Evolutionary conservation across 92 coral and sea anemone genomes (phyloP), one percentile per base, ranked within the genome.

Genomic region (Micromussa lordhowensis): DNA sequence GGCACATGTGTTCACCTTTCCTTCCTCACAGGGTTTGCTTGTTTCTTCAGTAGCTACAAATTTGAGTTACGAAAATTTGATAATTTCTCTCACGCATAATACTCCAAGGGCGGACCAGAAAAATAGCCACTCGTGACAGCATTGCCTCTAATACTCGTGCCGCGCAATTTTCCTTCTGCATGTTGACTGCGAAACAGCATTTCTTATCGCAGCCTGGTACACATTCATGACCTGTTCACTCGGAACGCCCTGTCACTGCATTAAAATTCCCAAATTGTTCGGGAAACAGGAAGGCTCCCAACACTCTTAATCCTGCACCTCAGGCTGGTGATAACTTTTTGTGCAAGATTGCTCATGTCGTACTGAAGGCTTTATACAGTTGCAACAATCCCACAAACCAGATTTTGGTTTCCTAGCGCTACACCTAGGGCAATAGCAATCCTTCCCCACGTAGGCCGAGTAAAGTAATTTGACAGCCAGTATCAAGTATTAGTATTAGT

Each of bases 1-100:
- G 35, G 68, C 91, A 82, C 97, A 94, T 49, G 32, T 63, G 59
- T n/a, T 81, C 13, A 63, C 74, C n/a, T 28, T 38, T 36, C 58
- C 18, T 28, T 81, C 75, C 15, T 66, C 74, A 15, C 54, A 63
- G 53, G 24, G 34, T 34, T 40, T 53, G 22, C 24, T 61, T 61
- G 22, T 22, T 21, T 35, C 4, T 22, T 35, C 51, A 22, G 13
- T 38, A 31, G 19, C 85, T 81, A 16, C 1, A 66, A 55, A 66
- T 21, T 36, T 38, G 22, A 49, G 48, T 59, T 78, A 24, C 16
- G 49, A 61, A 30, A 80, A 58, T 34, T 58, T 58, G 12, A 58
- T 58, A 55, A 57, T 32, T 68, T 68, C 26, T 68, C 73, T 24
- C 36, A 19, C 13, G 17, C 17, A 68, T 0, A 68, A 68, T 68